A percentile compares a stretch with the other conserved stretches of the same genome.
phyloP scores from a whole-genome alignment of 1,140 invertebrate species.

The Campoletis sonorensis region DNA sequence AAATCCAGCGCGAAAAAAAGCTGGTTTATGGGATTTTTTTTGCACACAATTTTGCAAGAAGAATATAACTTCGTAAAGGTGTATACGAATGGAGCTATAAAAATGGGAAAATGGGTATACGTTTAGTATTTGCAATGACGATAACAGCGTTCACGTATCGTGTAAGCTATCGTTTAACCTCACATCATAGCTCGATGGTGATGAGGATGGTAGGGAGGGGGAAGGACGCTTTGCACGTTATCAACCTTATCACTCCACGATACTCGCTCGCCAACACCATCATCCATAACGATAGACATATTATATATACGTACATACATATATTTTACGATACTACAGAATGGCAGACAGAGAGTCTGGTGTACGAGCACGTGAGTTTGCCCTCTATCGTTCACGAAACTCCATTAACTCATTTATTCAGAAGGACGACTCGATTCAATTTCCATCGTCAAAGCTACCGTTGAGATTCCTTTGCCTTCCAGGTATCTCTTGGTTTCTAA shows the following conservation, averaged over 20 bases:
- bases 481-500: background rate
- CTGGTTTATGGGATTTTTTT: no score
- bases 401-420: constrained; percentile 61
- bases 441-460: constrained; percentile 22
- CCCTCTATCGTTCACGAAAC: constrained; percentile 60
- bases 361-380: background rate
- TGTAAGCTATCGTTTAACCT: background rate
- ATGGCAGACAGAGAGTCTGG: background rate
- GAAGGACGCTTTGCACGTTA: constrained; percentile 57
- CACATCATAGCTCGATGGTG: background rate
- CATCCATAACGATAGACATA: background rate
- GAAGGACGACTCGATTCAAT: constrained; percentile 16
- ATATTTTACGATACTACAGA: background rate
- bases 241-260: constrained; percentile 52
- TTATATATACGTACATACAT: background rate
- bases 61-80: no score
- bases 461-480: background rate
- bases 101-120: background rate
- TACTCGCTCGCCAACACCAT: constrained; percentile 30
- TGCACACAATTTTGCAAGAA: no score
- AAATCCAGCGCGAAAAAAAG: no score
- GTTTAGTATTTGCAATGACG: background rate
- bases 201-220: background rate
- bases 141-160: background rate
- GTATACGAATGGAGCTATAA: background rate